Conservation (phyloP, 2,888 invertebrate species). For the Cephus nigrinus region DNA sequence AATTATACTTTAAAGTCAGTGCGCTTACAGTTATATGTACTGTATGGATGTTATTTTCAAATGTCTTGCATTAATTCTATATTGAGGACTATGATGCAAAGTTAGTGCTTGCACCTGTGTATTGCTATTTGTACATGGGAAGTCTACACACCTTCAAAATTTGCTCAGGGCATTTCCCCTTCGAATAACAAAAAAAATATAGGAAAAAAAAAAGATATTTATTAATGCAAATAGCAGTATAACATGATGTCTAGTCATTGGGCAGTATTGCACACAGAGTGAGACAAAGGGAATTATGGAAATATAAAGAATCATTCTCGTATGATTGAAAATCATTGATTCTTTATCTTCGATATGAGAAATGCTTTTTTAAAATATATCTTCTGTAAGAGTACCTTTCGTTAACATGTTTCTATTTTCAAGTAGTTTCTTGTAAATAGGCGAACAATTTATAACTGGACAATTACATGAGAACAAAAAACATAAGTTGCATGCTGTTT, state of each 20-base stretch:
- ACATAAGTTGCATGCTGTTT: too few relatives aligned
- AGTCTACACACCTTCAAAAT: neutral
- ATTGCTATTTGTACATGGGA: neutral
- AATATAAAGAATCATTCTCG: neutral
- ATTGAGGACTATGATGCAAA: neutral
- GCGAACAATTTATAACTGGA: neutral
- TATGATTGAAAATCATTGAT: neutral
- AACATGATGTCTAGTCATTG: conserved; percentile 60
- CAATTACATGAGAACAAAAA: too few relatives aligned
- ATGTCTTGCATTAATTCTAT: neutral
- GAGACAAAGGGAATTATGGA: neutral
- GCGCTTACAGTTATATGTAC: too few relatives aligned
- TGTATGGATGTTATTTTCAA: neutral
- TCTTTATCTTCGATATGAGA: neutral
- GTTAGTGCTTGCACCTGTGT: neutral
- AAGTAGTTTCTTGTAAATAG: neutral
- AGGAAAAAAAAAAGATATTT: conserved; percentile 10
- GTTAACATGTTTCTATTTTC: neutral
- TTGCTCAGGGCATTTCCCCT: neutral
- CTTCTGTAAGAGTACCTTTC: neutral
- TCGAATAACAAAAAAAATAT: conserved; percentile 8
- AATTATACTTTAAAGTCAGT: too few relatives aligned
- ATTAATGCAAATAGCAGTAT: conserved; percentile 46
- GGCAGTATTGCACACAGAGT: conserved; percentile 41
- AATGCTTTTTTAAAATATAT: neutral